phyloP scores from a whole-genome alignment of 2,888 invertebrate genomes.

The Camptogramma bilineatum region DNA sequence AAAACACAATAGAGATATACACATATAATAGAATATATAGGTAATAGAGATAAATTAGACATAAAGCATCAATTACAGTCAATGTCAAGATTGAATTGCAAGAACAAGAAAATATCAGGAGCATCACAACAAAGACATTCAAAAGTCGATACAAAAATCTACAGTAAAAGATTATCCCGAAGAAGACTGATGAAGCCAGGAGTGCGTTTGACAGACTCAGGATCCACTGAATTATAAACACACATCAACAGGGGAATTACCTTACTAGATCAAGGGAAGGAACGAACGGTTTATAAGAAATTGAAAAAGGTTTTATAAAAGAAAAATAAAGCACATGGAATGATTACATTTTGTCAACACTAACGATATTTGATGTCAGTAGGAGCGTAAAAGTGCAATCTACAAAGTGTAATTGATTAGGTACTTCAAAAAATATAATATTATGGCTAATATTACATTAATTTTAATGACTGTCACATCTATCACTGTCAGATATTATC shows the following conservation, averaged over 20 bases:
- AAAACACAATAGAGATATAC: too few species aligned
- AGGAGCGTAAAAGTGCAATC: too few species aligned
- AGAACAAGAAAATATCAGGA: not conserved
- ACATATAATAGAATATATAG: too few species aligned
- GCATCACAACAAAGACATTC: constrained; percentile 43
- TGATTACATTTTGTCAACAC: not conserved
- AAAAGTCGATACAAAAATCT: constrained; percentile 64
- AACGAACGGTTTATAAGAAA: constrained; percentile 4
- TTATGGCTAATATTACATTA: too few species aligned
- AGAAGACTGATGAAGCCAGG: constrained; percentile 75
- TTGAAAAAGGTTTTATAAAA: not conserved
- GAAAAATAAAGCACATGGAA: not conserved
- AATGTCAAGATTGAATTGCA: too few species aligned
- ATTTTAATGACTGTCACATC: too few species aligned
- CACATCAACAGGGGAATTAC: constrained; percentile 54
- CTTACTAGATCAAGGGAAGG: constrained; percentile 40
- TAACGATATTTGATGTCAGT: too few species aligned
- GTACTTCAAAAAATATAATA: too few species aligned
- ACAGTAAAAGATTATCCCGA: constrained; percentile 75
- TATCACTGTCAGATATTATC: too few species aligned
- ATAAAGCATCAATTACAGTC: too few species aligned
- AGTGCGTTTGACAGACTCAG: constrained; percentile 73
- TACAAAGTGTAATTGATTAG: too few species aligned
- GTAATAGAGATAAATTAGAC: too few species aligned
- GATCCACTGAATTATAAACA: constrained; percentile 73